Evolutionary conservation across 2,113 vertebrate genomes (phyloP).

Genomic region (Hylia prasina): DNA sequence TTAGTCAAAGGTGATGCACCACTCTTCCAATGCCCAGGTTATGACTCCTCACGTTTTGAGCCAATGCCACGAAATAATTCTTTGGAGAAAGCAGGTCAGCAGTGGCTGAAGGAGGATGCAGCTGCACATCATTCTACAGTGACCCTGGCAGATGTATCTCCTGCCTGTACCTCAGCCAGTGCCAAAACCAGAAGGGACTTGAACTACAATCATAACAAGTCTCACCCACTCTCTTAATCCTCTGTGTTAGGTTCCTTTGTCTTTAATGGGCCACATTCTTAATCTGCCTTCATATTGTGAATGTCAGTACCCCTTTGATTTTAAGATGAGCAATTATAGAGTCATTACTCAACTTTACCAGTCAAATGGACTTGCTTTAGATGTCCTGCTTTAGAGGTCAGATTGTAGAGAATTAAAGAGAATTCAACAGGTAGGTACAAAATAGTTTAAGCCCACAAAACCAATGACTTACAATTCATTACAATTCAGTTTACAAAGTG

Average conservation of each 20-base stretch:
- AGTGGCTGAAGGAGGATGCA: background rate
- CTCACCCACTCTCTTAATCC: background rate
- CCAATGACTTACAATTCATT: background rate
- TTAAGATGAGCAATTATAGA: background rate
- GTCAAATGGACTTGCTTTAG: background rate
- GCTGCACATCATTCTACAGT: background rate
- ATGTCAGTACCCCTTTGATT: background rate
- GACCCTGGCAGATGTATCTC: rapidly evolving
- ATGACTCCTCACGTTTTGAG: background rate
- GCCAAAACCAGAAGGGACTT: background rate
- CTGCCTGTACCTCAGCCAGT: rapidly evolving
- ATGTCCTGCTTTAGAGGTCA: background rate
- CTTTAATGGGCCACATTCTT: background rate
- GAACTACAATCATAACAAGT: background rate
- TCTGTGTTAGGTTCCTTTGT: background rate
- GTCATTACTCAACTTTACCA: background rate
- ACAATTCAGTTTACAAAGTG: background rate
- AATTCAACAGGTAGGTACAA: background rate
- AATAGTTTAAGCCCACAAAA: background rate
- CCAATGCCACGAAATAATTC: rapidly evolving
- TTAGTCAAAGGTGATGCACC: background rate
- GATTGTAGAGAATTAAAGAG: background rate
- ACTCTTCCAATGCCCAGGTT: background rate
- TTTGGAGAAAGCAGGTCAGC: background rate
- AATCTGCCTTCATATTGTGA: background rate